These are phyloP conservation scores for Mimachlamys varia DNA, from an alignment of 2,888 invertebrate genomes.

Conservation along the genomic window DNA sequence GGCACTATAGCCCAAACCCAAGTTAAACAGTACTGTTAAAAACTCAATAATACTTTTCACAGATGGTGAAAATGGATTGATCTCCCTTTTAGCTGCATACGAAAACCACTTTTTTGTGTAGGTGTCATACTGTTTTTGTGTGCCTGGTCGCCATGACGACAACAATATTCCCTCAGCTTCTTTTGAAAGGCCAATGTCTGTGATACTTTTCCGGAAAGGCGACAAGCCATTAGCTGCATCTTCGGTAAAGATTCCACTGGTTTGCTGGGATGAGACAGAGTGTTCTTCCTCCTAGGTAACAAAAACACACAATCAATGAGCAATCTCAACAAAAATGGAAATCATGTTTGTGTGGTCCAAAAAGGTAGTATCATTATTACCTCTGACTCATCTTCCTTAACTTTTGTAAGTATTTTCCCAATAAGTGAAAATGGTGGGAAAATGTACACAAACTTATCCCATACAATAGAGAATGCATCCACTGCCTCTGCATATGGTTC, in stretches of 20 bases:
- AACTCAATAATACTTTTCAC: conserved; percentile 47
- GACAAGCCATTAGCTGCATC: conserved; percentile 29
- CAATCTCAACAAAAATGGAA: no score
- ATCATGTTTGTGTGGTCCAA: conserved; percentile 42
- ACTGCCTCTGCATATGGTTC: conserved; percentile 42
- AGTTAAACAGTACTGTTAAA: no score
- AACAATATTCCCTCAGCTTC: conserved; percentile 41
- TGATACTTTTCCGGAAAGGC: conserved; percentile 31
- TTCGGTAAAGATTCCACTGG: not conserved
- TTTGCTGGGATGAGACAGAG: no score
- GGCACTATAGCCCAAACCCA: conserved; percentile 46
- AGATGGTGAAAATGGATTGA: conserved; percentile 44
- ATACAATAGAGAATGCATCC: conserved; percentile 44
- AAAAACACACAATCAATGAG: no score
- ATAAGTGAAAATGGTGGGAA: conserved; percentile 46
- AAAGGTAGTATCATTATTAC: conserved; percentile 38
- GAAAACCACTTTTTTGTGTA: conserved; percentile 46
- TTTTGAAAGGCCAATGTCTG: conserved; percentile 42
- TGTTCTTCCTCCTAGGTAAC: no score
- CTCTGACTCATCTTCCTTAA: conserved; percentile 32
- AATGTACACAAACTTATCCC: conserved; percentile 36
- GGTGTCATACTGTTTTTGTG: conserved; percentile 47
- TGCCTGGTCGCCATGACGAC: conserved; percentile 44
- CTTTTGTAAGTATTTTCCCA: conserved; percentile 39
- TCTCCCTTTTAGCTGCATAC: conserved; percentile 45